Evolutionary conservation across 2,888 invertebrate genomes (phyloP), one percentile per base, ranked within the genome.

Genomic region (Rhyacophila evoluta): DNA sequence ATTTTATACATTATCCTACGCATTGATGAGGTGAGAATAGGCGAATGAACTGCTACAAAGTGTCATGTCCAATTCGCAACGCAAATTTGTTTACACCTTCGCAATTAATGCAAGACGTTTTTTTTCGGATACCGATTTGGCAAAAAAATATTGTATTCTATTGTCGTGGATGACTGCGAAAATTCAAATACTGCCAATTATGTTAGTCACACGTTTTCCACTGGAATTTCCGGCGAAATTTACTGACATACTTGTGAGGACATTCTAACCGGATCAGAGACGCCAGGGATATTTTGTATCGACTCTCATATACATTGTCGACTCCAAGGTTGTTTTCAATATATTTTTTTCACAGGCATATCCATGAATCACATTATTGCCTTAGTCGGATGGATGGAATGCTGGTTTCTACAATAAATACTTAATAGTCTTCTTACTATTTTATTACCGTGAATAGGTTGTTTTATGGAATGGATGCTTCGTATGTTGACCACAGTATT

Each of bases 201-300:
- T 55, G 55, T 55, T 55, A 55, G 55, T 55, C 55, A 55, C 55
- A 55, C 25, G 19, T 55, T 55, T 25, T 55, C 10, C 55, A 19
- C 19, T 55, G 55, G 55, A 55, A 55, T 55, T 25, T 55, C 55
- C 55, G 55, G 55, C 55, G 25, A 55, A 55, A 19, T 55, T 55
- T 55, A 55, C 55, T 10, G 55, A 55, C 55, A 55, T 10, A 55
- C 19, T 55, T 10, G 55, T n/a, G 55, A 55, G 19, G 55, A 55
- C 55, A 55, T 19, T 55, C 55, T 19, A 55, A 55, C 55, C 55
- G 55, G 55, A 55, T 55, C 55, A 25, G 15, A 55, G 55, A 55
- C 55, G 8, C 55, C 55, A 12, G 55, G 55, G 19, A 55, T 19
- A 33, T 33, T 33, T 4, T 19, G 25, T 41, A 5, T 55, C 19